A percentile compares a stretch with the other conserved stretches of the same genome.
Evolutionary conservation across 2,113 vertebrate genomes (phyloP).

Genomic region (Caretta caretta): DNA sequence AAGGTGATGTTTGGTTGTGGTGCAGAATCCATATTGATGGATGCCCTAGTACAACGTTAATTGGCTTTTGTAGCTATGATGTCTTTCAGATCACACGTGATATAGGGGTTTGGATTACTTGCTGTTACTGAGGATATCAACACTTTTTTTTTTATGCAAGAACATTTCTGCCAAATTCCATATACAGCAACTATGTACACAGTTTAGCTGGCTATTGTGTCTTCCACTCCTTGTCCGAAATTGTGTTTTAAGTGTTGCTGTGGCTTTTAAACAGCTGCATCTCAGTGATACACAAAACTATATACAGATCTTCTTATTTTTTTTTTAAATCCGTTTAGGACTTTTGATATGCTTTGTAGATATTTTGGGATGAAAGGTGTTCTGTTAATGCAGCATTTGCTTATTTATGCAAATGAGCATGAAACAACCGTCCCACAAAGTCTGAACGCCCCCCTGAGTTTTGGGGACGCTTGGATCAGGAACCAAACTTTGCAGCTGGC

Average conservation of each 20-base stretch:
- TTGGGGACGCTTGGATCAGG: background rate
- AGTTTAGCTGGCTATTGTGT: background rate
- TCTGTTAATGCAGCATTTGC: background rate
- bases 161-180: background rate
- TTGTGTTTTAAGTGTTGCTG: background rate
- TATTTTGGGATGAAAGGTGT: background rate
- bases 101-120: background rate
- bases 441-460: background rate
- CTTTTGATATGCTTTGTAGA: background rate
- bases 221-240: background rate
- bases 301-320: no score
- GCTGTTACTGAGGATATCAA: background rate
- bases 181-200: background rate
- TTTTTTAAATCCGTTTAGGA: background rate
- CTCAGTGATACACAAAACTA: background rate
- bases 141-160: background rate
- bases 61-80: background rate
- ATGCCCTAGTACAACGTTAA: background rate
- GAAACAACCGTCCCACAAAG: background rate
- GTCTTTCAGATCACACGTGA: background rate
- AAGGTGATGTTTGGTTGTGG: background rate
- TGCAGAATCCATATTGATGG: background rate
- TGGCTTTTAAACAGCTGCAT: background rate
- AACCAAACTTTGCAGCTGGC: background rate
- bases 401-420: background rate